A percentile compares a stretch with the other conserved stretches of the same genome.
Evolutionary conservation across 2,797 vertebrate genomes (phyloP).

Genomic region (Parauchenoglanis punctatus): DNA sequence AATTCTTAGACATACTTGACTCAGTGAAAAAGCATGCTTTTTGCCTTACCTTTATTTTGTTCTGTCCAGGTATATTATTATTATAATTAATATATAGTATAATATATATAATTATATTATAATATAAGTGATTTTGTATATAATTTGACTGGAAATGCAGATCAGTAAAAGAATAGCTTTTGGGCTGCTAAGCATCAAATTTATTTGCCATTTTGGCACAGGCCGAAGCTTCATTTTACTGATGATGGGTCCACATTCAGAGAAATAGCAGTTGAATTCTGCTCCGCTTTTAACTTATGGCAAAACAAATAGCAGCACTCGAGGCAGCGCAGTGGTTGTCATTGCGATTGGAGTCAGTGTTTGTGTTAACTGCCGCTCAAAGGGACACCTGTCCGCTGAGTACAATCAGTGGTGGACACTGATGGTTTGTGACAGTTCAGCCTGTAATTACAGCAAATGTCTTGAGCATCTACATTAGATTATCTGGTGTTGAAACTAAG

Average conservation of each 20-base stretch:
- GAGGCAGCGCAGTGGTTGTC: not conserved
- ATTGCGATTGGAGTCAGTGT: not conserved
- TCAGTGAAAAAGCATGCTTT: not conserved
- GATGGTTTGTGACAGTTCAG: not conserved
- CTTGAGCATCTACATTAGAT: not conserved
- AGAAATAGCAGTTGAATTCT: conserved; percentile 17
- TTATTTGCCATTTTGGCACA: not conserved
- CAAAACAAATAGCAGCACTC: not conserved
- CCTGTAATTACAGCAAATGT: not conserved
- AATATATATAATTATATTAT: no score
- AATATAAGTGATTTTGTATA: not conserved
- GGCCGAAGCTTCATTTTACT: not conserved
- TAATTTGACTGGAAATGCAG: not conserved
- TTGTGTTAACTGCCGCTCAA: not conserved
- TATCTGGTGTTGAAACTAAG: not conserved
- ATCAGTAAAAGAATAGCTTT: not conserved
- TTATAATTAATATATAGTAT: no score
- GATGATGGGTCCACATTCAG: not conserved
- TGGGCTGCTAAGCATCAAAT: not conserved
- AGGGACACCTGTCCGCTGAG: not conserved
- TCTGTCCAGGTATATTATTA: not conserved
- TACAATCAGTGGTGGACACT: not conserved
- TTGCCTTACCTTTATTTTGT: not conserved
- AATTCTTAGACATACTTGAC: not conserved
- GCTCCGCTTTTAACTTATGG: not conserved